Base-by-base conservation (phyloP, 2,888 invertebrate species). In the Eupithecia abbreviata region DNA sequence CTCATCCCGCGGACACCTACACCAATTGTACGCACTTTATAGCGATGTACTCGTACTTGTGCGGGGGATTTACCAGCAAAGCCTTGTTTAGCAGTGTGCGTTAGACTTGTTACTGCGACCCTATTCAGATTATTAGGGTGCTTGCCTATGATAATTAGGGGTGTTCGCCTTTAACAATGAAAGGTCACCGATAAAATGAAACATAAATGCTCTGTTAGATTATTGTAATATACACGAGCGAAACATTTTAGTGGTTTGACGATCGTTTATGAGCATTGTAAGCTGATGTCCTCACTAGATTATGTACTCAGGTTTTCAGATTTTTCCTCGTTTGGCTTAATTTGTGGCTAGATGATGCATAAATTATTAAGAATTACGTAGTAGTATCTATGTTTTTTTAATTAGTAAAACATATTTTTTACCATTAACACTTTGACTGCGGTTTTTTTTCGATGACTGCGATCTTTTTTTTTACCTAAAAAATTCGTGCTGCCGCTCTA, bases 1-100 rank as follows among this genome's bases (percentile, higher is more conserved):
- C 93, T 93, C 94, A 95, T 95, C 94, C 93, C 93, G 90, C 90
- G 91, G 93, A 94, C 94, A 93, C 94, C 93, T 93, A 92, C 89
- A 91, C 90, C 91, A 91, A 93, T 93, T 92, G 93, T 90, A 91
- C 90, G 90, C 90, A 90, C 90, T 92, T 87, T 89, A 86, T 88
- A 86, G 85, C 85, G 86, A 42, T 15, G 42, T 66, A 42, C 42
- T 66, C 42, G 42, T 13, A 83, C 83, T 30, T 30, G 30, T 30
- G 30, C 78, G 83, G 82, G 73, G 74, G 77, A 70, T 75, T 62
- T 30, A 62, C 78, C 82, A n/a, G 55, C 55, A 76, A 71, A 78
- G 76, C 51, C 51, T 58, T 47, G 3, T 72, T 51, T 67, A 66
- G n/a, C 45, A 67, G 87, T 86, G 84, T 84, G 86, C 42, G 77